Conservation (phyloP, 1,140 invertebrate species). For the Cydia strobilella region DNA sequence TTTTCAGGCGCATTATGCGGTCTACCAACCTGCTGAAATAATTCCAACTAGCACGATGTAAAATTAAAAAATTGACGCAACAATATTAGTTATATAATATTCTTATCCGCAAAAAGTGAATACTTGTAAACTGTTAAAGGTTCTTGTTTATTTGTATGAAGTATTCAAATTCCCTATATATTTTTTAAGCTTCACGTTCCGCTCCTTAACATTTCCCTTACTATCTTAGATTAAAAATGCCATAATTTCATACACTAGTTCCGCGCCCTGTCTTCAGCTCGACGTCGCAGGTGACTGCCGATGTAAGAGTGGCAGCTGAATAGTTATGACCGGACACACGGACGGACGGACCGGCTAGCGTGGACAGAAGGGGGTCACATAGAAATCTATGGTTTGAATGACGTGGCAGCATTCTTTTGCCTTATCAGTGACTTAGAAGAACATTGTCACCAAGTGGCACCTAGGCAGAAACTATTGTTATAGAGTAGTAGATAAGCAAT, state of each 20-base stretch:
- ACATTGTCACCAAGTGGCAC: too few relatives aligned
- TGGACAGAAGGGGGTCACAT: neutral
- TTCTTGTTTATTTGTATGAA: too few relatives aligned
- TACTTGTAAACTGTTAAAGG: neutral
- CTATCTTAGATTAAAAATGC: neutral
- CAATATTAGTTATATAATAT: too few relatives aligned
- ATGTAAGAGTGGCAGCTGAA: constrained; percentile 30
- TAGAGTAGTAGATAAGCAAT: too few relatives aligned
- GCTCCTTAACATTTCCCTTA: neutral
- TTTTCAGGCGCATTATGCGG: too few relatives aligned
- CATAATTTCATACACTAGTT: constrained; percentile 22
- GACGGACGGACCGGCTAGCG: neutral
- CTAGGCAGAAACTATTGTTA: too few relatives aligned
- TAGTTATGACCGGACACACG: constrained; percentile 23
- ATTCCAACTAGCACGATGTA: too few relatives aligned
- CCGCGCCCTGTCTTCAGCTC: constrained; percentile 1
- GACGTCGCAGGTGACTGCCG: constrained; percentile 17
- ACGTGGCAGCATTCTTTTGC: neutral
- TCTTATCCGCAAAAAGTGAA: too few relatives aligned
- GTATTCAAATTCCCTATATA: neutral
- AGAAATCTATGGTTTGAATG: neutral
- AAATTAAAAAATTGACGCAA: too few relatives aligned
- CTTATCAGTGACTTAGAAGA: neutral
- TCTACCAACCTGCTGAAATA: too few relatives aligned
- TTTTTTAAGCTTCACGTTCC: neutral